Percentiles rank a stretch among this genome's conserved stretches.
Evolutionary conservation across 2,113 vertebrate genomes (phyloP).

Genomic region (Zapus hudsonius): DNA sequence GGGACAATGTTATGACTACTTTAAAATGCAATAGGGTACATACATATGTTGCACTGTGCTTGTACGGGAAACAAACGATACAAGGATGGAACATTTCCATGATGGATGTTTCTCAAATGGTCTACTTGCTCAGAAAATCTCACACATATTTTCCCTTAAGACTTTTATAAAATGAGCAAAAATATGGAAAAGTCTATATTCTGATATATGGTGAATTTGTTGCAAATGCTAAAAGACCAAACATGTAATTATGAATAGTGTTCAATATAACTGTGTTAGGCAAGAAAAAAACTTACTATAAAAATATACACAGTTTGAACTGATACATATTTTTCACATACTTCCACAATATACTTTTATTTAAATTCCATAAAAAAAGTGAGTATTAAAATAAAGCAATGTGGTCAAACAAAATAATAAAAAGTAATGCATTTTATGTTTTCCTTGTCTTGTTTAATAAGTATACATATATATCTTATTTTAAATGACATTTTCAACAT

Average conservation of each 20-base stretch:
- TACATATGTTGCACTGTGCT: slow-evolving; percentile 32
- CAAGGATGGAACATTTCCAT: slow-evolving; percentile 31
- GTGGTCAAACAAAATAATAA: too few species aligned
- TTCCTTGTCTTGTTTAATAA: not conserved
- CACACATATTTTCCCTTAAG: not conserved
- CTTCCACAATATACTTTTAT: too few species aligned
- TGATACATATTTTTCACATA: not conserved
- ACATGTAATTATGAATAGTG: not conserved
- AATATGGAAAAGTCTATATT: slow-evolving; percentile 35
- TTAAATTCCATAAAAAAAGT: too few species aligned
- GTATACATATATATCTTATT: not conserved
- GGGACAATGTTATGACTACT: slow-evolving; percentile 12
- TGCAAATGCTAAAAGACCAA: slow-evolving; percentile 29
- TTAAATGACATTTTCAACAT: not conserved
- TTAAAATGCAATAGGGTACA: slow-evolving; percentile 33
- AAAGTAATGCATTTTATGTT: not conserved
- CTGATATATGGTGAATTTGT: not conserved
- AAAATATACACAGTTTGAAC: not conserved
- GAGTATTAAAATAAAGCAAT: too few species aligned
- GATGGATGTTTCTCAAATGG: slow-evolving; percentile 46
- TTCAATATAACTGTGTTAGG: slow-evolving; percentile 2
- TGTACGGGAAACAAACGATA: slow-evolving; percentile 49
- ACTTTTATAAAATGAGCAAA: slow-evolving; percentile 46
- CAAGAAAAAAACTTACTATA: not conserved
- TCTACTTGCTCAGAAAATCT: not conserved